A percentile compares a stretch with the other conserved stretches of the same genome.
These are phyloP conservation scores for Torymus tubicola DNA, from an alignment of 2,888 invertebrate species.

Conservation along the genomic window DNA sequence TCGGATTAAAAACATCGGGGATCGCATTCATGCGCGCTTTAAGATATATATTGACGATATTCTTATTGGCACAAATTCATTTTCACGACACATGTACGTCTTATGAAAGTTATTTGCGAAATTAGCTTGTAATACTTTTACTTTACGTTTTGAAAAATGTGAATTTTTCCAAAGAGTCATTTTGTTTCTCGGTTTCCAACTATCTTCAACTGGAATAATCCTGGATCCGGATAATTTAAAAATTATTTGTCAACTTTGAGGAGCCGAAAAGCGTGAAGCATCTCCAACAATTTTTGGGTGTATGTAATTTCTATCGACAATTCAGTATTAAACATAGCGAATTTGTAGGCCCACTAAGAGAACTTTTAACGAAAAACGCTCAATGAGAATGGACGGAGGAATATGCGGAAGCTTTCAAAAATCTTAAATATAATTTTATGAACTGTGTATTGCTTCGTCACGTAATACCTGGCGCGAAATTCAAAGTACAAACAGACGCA, in stretches of 20 bases:
- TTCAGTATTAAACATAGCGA: neutral
- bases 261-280: neutral
- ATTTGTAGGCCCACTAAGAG: neutral
- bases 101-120: too few relatives aligned
- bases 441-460: neutral
- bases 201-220: neutral
- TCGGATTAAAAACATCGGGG: neutral
- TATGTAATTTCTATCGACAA: conserved; percentile 11
- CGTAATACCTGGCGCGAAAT: neutral
- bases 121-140: too few relatives aligned
- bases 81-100: too few relatives aligned
- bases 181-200: neutral
- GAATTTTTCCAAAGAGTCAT: neutral
- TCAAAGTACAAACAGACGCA: neutral
- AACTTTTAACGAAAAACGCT: neutral
- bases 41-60: too few relatives aligned
- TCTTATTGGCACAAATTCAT: too few relatives aligned
- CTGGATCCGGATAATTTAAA: neutral
- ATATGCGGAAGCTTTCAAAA: neutral
- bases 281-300: neutral
- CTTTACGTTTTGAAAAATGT: too few relatives aligned
- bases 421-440: neutral
- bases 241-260: neutral
- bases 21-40: conserved; percentile 15
- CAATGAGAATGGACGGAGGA: neutral